Conservation (phyloP, 2,797 vertebrate genomes). For the Pipistrellus nathusii region DNA sequence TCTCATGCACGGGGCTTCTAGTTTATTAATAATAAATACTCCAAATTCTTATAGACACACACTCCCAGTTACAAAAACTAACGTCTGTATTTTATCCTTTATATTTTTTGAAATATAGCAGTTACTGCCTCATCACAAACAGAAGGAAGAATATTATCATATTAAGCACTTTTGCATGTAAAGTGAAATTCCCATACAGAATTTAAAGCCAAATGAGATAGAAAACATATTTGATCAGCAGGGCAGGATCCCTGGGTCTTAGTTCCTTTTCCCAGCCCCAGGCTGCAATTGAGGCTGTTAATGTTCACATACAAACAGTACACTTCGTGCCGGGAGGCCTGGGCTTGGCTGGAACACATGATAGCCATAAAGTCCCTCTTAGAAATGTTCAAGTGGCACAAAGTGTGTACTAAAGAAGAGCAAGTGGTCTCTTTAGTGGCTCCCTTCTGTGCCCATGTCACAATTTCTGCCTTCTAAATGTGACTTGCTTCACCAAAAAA, state of each 20-base stretch:
- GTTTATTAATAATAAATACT: too few relatives aligned
- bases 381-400: background rate
- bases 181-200: background rate
- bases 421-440: background rate
- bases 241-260: background rate
- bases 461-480: constrained; percentile 3
- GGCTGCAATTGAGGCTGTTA: background rate
- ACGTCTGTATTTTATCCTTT: background rate
- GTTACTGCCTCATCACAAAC: background rate
- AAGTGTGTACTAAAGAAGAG: background rate
- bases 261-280: background rate
- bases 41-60: background rate
- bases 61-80: background rate
- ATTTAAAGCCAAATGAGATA: constrained; percentile 21
- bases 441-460: background rate
- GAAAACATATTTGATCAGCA: constrained; percentile 36
- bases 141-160: background rate
- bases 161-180: background rate
- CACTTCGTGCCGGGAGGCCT: background rate
- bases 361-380: background rate
- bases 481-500: background rate
- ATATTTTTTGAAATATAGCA: background rate
- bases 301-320: background rate
- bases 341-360: background rate
- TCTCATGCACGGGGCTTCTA: too few relatives aligned